Base-by-base conservation (phyloP, 2,797 vertebrate genomes). In the Myripristis murdjan region DNA sequence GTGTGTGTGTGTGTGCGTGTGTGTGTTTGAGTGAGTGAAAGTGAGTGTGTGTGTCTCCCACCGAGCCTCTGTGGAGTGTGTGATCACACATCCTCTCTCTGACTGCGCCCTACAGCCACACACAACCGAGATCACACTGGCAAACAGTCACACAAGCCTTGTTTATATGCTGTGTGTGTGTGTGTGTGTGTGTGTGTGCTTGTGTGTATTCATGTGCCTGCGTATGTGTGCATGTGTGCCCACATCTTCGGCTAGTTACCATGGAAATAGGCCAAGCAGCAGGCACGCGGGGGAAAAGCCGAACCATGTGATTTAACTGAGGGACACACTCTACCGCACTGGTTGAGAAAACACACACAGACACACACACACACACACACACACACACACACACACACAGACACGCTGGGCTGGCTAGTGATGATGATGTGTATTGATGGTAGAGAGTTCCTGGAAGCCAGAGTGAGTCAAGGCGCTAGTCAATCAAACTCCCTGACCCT, bases 181-280 rank as follows among this genome's bases (percentile, higher is more conserved):
- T 22, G 31, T 69, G 33, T 55, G 18, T 47, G 48, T 66, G 20
- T 47, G 37, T 39, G 6, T 52, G 56, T 37, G 35, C 35, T 57
- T 60, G 58, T 55, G 14, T 48, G 20, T 55, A 41, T 52, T 62
- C 54, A 63, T 58, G 54, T 56, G 58, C 47, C 37, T 52, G 64
- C 41, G 62, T 43, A 58, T 74, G 48, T 44, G 24, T 47, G 26
- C 81, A 77, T 81, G 76, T 80, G 83, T 87, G 31, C 59, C 82
- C 79, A 82, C 77, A 89, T 91, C 84, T 82, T 88, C 66, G 28
- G 88, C 87, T 92, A 88, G 90, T 92, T 93, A 88, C 91, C 91
- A 92, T 93, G 91, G 91, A 92, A 92, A 93, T 92, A 91, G 91
- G 90, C 90, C 92, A 93, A 92, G 89, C 90, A 84, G 89, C 85